phyloP scores from a whole-genome alignment of 1,140 invertebrate species.

The Cydia splendana region DNA sequence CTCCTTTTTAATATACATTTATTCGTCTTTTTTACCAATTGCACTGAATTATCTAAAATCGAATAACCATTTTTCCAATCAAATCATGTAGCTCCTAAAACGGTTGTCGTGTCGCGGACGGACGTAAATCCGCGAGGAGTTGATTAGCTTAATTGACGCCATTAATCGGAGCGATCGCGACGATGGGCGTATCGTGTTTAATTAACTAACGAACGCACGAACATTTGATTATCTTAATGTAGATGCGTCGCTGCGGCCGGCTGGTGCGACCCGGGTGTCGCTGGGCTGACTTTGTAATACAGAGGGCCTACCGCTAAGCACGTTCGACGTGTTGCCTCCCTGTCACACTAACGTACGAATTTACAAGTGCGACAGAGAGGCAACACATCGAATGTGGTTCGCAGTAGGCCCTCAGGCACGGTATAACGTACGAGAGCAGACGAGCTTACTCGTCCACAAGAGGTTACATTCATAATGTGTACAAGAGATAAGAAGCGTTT shows the following conservation, averaged over 20 bases:
- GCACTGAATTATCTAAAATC: background rate
- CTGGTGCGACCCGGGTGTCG: slow-evolving; percentile 10
- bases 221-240: slow-evolving; percentile 69
- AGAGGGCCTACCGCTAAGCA: background rate
- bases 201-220: slow-evolving; percentile 71
- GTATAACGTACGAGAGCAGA: background rate
- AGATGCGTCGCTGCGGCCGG: slow-evolving; percentile 39
- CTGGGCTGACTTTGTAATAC: background rate
- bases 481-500: no score
- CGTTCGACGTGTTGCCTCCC: no score
- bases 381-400: no score
- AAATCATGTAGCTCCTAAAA: slow-evolving; percentile 30
- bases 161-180: slow-evolving; percentile 66
- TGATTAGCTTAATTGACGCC: slow-evolving; percentile 74
- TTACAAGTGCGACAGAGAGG: no score
- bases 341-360: no score
- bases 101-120: slow-evolving; percentile 43
- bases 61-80: slow-evolving; percentile 4
- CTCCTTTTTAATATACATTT: background rate
- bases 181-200: slow-evolving; percentile 70
- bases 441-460: no score
- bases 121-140: slow-evolving; percentile 67
- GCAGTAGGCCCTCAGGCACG: background rate
- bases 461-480: no score
- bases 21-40: background rate